Evolutionary conservation across 2,797 vertebrate species (phyloP).

Genomic region (Valencia hispanica): DNA sequence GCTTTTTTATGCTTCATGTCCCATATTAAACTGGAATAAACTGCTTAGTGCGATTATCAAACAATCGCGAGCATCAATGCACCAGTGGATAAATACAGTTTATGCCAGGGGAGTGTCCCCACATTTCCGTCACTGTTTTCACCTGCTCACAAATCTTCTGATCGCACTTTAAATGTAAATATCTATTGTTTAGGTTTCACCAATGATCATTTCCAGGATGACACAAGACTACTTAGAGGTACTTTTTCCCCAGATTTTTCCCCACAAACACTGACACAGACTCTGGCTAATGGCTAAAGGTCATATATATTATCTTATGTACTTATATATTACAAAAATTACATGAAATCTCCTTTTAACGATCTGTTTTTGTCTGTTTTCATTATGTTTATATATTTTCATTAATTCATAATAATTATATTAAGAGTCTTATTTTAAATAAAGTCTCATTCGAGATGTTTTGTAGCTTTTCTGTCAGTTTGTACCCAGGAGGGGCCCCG

Average conservation of each 20-base stretch:
- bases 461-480: not conserved
- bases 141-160: slow-evolving; percentile 54
- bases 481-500: not conserved
- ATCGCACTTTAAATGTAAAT: slow-evolving; percentile 79
- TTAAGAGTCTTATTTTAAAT: not conserved
- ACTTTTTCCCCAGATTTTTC: slow-evolving; percentile 68
- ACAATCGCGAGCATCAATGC: slow-evolving; percentile 38
- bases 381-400: too few species aligned
- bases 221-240: slow-evolving; percentile 87
- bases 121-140: slow-evolving; percentile 46
- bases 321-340: not conserved
- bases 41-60: slow-evolving; percentile 48
- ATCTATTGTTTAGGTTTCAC: slow-evolving; percentile 87
- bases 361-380: not conserved
- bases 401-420: not conserved
- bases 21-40: slow-evolving; percentile 82
- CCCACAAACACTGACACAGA: slow-evolving; percentile 41
- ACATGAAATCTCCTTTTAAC: not conserved
- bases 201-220: slow-evolving; percentile 88
- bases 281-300: not conserved
- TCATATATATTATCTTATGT: not conserved
- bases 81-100: slow-evolving; percentile 55
- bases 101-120: slow-evolving; percentile 70
- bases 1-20: slow-evolving; percentile 70
- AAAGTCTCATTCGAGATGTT: too few species aligned